Evolutionary conservation across 1,140 invertebrate genomes (phyloP).

Genomic region (Scaptomyza montana): DNA sequence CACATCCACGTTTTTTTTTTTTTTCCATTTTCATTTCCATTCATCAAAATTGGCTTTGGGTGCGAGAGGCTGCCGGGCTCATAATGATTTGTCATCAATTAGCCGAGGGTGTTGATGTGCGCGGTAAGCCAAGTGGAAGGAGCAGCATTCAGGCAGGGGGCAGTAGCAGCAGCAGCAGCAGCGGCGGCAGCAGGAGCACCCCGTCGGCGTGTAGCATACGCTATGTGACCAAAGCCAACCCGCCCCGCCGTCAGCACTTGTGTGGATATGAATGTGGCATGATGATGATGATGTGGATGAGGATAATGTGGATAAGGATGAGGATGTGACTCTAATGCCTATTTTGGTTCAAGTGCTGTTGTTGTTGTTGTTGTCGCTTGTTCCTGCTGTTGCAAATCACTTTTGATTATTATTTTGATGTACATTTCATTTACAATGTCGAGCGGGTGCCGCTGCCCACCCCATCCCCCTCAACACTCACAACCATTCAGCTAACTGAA

Average conservation of each 20-base stretch:
- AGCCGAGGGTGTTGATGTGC: slow-evolving; percentile 81
- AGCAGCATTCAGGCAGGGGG: slow-evolving; percentile 4
- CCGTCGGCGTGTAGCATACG: slow-evolving; percentile 66
- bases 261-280: slow-evolving; percentile 5
- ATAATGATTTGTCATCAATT: slow-evolving; percentile 83
- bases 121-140: slow-evolving; percentile 80
- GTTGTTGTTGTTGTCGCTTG: slow-evolving; percentile 31
- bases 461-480: not conserved
- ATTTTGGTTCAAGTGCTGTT: slow-evolving; percentile 43
- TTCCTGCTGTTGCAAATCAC: slow-evolving; percentile 65
- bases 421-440: slow-evolving; percentile 58
- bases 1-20: slow-evolving; percentile 11
- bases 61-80: slow-evolving; percentile 56
- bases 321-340: slow-evolving; percentile 41
- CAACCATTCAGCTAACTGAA: slow-evolving; percentile 1
- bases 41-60: slow-evolving; percentile 81
- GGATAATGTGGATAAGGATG: slow-evolving; percentile 5
- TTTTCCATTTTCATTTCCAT: slow-evolving; percentile 51
- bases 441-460: slow-evolving; percentile 29
- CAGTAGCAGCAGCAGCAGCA: slow-evolving; percentile 8
- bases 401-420: slow-evolving; percentile 80
- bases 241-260: slow-evolving; percentile 15
- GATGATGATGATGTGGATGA: not conserved
- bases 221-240: slow-evolving; percentile 46
- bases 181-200: slow-evolving; percentile 43